phyloP scores from a whole-genome alignment of 35 echinoderm and acorn worm genomes.

The Antedon bifida region DNA sequence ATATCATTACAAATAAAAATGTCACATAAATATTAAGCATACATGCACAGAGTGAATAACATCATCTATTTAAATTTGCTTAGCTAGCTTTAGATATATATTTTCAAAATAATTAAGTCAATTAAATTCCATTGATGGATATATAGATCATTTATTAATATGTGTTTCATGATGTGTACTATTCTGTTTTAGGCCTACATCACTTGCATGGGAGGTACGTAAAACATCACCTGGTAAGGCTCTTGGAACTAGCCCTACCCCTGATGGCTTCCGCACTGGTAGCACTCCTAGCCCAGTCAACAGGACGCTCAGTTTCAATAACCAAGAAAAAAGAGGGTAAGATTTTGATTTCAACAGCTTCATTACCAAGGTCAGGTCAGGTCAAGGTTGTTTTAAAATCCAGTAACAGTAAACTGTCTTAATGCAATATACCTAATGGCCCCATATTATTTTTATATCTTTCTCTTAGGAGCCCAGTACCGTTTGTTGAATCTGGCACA shows the following conservation, averaged over 20 bases:
- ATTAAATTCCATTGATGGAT: too few relatives aligned
- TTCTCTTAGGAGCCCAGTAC: slow-evolving; percentile 20
- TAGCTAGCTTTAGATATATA: too few relatives aligned
- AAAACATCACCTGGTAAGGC: slow-evolving; percentile 63
- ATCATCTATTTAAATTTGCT: too few relatives aligned
- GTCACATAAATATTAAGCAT: too few relatives aligned
- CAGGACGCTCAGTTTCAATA: slow-evolving; percentile 64
- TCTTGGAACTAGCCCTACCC: slow-evolving; percentile 38
- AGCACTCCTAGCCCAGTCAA: slow-evolving; percentile 73
- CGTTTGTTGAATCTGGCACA: slow-evolving; percentile 17
- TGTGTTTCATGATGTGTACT: not conserved
- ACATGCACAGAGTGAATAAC: too few relatives aligned
- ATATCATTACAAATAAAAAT: too few relatives aligned
- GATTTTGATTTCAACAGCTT: too few relatives aligned
- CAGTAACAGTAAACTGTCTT: too few relatives aligned
- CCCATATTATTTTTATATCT: too few relatives aligned
- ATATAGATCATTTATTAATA: too few relatives aligned
- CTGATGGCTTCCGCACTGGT: slow-evolving; percentile 20
- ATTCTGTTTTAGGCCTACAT: slow-evolving; percentile 51
- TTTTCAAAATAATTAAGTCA: too few relatives aligned
- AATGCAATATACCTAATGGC: too few relatives aligned
- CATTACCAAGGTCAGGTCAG: not conserved
- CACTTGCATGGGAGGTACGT: slow-evolving; percentile 93
- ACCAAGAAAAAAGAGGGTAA: not conserved
- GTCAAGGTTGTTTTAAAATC: not conserved